phyloP scores from a whole-genome alignment of 2,888 invertebrate species.

The Cosmopolites sordidus region DNA sequence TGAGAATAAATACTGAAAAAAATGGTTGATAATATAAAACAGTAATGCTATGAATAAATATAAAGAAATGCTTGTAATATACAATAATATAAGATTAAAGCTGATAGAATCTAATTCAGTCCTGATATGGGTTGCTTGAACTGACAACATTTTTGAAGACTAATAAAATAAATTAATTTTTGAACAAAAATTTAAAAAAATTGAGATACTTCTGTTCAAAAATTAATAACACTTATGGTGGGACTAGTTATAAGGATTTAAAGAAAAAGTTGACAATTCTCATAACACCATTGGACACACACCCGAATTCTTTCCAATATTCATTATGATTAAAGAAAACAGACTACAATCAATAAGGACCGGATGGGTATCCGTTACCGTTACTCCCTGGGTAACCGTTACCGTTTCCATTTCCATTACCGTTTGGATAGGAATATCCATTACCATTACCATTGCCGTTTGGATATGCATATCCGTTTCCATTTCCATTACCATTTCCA shows the following conservation, averaged over 20 bases:
- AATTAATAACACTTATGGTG: not conserved
- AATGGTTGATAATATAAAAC: slow-evolving; percentile 4
- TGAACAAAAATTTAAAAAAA: not conserved
- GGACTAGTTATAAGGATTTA: not conserved
- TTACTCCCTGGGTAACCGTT: slow-evolving; percentile 23
- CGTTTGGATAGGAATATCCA: slow-evolving; percentile 18
- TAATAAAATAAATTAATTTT: not conserved
- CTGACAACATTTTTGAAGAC: not conserved
- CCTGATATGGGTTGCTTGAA: not conserved
- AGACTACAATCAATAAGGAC: slow-evolving; percentile 18
- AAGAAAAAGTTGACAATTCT: slow-evolving; percentile 10
- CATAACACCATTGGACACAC: slow-evolving; percentile 15
- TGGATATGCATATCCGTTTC: slow-evolving; percentile 30
- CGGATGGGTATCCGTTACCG: slow-evolving; percentile 22
- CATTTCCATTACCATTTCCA: slow-evolving; percentile 38
- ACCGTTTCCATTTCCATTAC: slow-evolving; percentile 24
- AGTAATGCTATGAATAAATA: slow-evolving; percentile 2
- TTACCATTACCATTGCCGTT: slow-evolving; percentile 23
- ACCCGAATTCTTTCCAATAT: slow-evolving; percentile 16
- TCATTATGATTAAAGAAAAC: slow-evolving; percentile 18
- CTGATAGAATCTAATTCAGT: not conserved
- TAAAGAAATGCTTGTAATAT: not conserved
- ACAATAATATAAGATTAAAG: not conserved
- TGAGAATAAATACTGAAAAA: slow-evolving; percentile 10
- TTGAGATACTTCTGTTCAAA: not conserved